Conservation (phyloP, 2,113 vertebrate species). For the Phylloscopus whistleri region DNA sequence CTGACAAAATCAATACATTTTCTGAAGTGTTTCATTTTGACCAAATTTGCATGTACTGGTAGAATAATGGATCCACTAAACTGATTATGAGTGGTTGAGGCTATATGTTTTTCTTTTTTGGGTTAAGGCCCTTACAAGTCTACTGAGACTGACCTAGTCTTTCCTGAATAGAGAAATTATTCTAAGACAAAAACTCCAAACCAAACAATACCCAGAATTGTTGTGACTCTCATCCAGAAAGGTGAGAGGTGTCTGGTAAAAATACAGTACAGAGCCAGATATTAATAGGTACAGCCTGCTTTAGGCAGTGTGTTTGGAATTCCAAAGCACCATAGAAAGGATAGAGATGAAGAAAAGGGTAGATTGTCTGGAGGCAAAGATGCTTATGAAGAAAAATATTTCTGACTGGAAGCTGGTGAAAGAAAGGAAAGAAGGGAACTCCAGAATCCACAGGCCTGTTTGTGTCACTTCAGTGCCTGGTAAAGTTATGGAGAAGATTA, state of each 20-base stretch:
- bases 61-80: neutral
- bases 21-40: slow-evolving; percentile 39
- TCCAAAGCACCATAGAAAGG: neutral
- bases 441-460: neutral
- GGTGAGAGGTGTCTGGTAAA: neutral
- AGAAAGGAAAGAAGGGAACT: neutral
- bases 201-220: neutral
- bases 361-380: neutral
- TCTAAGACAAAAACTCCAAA: neutral
- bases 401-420: neutral
- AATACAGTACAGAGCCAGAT: neutral
- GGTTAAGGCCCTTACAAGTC: neutral
- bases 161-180: neutral
- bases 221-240: neutral
- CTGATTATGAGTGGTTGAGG: neutral
- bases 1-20: slow-evolving; percentile 14
- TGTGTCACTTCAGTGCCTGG: neutral
- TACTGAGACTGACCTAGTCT: neutral
- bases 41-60: neutral
- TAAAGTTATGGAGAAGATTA: neutral
- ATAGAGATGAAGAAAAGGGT: neutral
- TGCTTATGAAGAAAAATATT: neutral
- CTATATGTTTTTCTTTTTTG: neutral
- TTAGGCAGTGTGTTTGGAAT: neutral
- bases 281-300: neutral